phyloP scores from a whole-genome alignment of 2,113 vertebrate genomes.

The Seriola aureovittata region DNA sequence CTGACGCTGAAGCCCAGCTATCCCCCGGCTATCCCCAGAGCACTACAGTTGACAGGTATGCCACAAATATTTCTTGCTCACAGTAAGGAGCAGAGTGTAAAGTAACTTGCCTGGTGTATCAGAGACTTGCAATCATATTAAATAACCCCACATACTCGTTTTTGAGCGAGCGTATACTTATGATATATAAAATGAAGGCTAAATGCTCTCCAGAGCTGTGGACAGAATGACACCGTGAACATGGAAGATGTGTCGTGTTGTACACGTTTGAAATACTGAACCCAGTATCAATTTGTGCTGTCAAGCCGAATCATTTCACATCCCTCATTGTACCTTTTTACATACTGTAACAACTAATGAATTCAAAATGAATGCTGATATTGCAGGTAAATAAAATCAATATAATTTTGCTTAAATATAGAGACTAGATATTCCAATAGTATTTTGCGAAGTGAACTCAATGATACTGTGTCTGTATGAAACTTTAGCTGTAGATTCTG shows the following conservation, averaged over 20 bases:
- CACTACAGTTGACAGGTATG: background rate
- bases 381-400: background rate
- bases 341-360: background rate
- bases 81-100: too few species aligned
- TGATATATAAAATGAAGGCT: background rate
- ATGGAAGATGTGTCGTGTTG: background rate
- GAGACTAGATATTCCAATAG: too few species aligned
- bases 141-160: background rate
- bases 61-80: too few species aligned
- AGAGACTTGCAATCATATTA: background rate
- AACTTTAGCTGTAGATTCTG: too few species aligned
- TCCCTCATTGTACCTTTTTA: background rate
- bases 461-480: too few species aligned
- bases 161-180: background rate
- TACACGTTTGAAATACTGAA: background rate
- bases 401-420: too few species aligned
- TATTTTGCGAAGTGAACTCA: too few species aligned
- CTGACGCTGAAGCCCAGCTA: too few species aligned
- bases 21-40: background rate
- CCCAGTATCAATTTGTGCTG: background rate
- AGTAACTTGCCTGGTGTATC: too few species aligned
- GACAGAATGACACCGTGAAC: background rate
- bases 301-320: background rate
- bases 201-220: background rate
- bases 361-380: background rate